phyloP scores from a whole-genome alignment of 2,888 invertebrate species.

The Mechanitis mazaeus region DNA sequence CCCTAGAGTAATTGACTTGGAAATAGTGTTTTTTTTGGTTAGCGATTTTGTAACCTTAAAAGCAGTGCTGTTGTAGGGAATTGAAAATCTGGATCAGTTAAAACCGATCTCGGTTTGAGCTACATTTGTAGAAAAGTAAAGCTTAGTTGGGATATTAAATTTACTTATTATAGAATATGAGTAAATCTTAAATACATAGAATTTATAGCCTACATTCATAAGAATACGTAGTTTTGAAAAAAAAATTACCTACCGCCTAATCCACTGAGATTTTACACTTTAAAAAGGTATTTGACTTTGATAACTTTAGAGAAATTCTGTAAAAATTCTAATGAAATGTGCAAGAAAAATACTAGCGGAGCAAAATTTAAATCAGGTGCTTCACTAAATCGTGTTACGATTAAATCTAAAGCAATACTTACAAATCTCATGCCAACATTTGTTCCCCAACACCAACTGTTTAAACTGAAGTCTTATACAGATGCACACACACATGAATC shows the following conservation, averaged over 20 bases:
- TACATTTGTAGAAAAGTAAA: slow-evolving; percentile 70
- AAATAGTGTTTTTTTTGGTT: slow-evolving; percentile 78
- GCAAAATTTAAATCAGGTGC: slow-evolving; percentile 31
- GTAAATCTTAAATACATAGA: slow-evolving; percentile 62
- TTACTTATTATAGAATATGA: slow-evolving; percentile 58
- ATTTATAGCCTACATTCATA: slow-evolving; percentile 72
- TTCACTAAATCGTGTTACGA: slow-evolving; percentile 33
- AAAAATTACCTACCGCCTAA: slow-evolving; percentile 37
- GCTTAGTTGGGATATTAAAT: slow-evolving; percentile 60
- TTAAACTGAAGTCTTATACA: slow-evolving; percentile 47
- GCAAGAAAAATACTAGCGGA: slow-evolving; percentile 27
- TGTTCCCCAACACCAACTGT: slow-evolving; percentile 74
- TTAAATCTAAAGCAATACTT: slow-evolving; percentile 59
- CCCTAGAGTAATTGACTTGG: slow-evolving; percentile 91
- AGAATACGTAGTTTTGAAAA: slow-evolving; percentile 58
- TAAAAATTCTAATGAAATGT: slow-evolving; percentile 25
- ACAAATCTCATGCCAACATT: slow-evolving; percentile 57
- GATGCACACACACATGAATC: slow-evolving; percentile 53
- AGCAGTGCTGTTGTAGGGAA: slow-evolving; percentile 47
- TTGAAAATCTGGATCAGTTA: slow-evolving; percentile 40
- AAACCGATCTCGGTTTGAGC: slow-evolving; percentile 49
- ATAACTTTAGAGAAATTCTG: slow-evolving; percentile 10
- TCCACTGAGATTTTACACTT: slow-evolving; percentile 35
- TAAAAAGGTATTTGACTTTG: slow-evolving; percentile 19
- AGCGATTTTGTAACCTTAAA: slow-evolving; percentile 42